Evolutionary conservation across 2,888 invertebrate species (phyloP), one percentile per base, ranked within the genome.

Genomic region (Branchipolynoe longqiensis): DNA sequence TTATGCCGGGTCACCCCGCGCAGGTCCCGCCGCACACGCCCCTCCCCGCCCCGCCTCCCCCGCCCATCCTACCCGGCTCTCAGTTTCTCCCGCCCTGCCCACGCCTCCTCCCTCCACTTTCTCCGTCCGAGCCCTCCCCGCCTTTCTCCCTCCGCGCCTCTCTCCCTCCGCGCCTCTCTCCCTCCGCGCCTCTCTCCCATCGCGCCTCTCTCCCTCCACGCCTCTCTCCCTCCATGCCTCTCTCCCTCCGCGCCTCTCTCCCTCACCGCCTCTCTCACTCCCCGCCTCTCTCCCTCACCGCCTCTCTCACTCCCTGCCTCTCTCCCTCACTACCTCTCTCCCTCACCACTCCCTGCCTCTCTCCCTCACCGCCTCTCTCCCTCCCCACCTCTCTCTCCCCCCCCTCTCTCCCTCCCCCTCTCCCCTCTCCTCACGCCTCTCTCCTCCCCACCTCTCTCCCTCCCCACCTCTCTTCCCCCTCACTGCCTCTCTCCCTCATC

Each of bases 401-500:
- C 4, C 25, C 8, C 25, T 40, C 40, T n/a, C 74, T 74, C 38
- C 33, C 74, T 74, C 74, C 18, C 74, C 40, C 74, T 38, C 33
- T 74, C 74, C 33, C 74, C 40, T 40, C 33, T 40, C 40, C 74
- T 38, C 74, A 38, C 74, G 40, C 74, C 40, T 40, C 33, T 18
- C 40, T 40, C 33, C 74, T 38, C 74, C 33, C 18, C 40, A 36
- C 33, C 58, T 58, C 58, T n/a, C 58, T 58, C 58, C 4, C 58
- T 58, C 58, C 14, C 58, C 25, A 8, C 4, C 4, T 58, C 8
- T 58, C 74, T 74, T n/a, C 74, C 40, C 38, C 33, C 74, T 74
- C 74, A 38, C 74, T 74, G 38, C 33, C 33, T 74, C 74, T 38
- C 74, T 74, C 74, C 33, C 74, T 74, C 74, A 74, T 40, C 40